A percentile compares a stretch with the other conserved stretches of the same genome.
phyloP scores from a whole-genome alignment of 2,888 invertebrate genomes.

The Erannis defoliaria region DNA sequence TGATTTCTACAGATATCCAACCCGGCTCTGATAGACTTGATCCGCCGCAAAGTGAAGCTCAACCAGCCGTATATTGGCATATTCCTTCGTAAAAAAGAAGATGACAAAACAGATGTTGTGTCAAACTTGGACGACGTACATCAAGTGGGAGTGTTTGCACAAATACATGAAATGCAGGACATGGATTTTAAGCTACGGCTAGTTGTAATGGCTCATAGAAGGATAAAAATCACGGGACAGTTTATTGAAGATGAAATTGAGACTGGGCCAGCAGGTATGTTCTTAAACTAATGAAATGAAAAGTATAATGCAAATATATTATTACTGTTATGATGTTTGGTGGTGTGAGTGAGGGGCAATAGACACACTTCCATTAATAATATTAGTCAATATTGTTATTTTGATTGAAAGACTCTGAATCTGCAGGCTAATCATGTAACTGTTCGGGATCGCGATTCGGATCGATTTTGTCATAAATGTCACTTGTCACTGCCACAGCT shows the following conservation, averaged over 20 bases:
- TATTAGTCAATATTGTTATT: no score
- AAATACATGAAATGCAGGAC: conserved; percentile 99
- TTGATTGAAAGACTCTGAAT: no score
- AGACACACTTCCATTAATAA: no score
- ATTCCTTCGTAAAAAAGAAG: conserved; percentile 97
- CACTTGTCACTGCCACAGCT: no score
- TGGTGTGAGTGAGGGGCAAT: no score
- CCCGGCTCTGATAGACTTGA: conserved; percentile 94
- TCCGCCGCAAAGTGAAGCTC: conserved; percentile 96
- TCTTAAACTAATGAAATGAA: not conserved
- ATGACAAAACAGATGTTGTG: conserved; percentile 95
- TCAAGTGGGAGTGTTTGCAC: conserved; percentile 97
- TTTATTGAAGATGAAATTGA: conserved; percentile 91
- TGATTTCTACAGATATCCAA: conserved; percentile 89
- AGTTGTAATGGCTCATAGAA: conserved; percentile 97
- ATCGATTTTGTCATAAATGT: no score
- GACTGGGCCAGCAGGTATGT: conserved; percentile 83
- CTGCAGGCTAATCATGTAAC: no score
- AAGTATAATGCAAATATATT: not conserved
- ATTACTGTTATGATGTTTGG: not conserved
- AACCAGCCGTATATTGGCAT: conserved; percentile 99
- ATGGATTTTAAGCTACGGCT: conserved; percentile 95
- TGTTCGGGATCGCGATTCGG: no score
- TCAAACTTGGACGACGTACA: conserved; percentile 94
- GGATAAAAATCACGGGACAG: conserved; percentile 93